A percentile compares a stretch with the other conserved stretches of the same genome.
phyloP scores from a whole-genome alignment of 2,113 vertebrate species.

The Alethe castanea region DNA sequence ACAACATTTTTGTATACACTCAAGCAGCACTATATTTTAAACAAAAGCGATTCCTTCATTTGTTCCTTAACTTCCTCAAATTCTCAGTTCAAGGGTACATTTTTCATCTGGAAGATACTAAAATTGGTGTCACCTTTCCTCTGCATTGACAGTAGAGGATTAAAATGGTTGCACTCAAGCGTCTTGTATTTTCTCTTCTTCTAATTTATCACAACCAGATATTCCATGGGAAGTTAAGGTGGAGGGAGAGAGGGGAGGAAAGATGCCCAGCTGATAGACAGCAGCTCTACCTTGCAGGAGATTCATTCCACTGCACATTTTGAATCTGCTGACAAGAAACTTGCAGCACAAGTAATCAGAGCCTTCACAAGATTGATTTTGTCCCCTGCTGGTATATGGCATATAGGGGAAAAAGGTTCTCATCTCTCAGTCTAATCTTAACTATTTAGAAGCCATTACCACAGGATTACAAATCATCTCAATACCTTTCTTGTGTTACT shows the following conservation, averaged over 20 bases:
- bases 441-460: constrained; percentile 78
- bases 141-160: constrained; percentile 65
- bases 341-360: constrained; percentile 78
- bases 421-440: constrained; percentile 78
- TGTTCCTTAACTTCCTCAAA: constrained; percentile 42
- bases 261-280: constrained; percentile 72
- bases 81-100: constrained; percentile 32
- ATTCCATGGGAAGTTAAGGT: constrained; percentile 69
- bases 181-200: constrained; percentile 57
- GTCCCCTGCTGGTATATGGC: constrained; percentile 73
- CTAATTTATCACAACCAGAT: constrained; percentile 74
- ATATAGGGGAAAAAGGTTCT: constrained; percentile 67
- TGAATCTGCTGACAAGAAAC: constrained; percentile 83
- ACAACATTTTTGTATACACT: not conserved
- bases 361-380: constrained; percentile 77
- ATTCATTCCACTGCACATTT: constrained; percentile 77
- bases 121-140: constrained; percentile 64
- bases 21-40: not conserved
- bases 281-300: constrained; percentile 73
- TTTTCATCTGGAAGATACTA: constrained; percentile 55
- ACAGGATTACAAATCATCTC: constrained; percentile 74
- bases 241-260: constrained; percentile 38
- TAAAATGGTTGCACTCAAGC: constrained; percentile 71
- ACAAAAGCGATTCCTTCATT: constrained; percentile 33
- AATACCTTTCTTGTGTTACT: constrained; percentile 58